Evolutionary conservation across 2,888 invertebrate genomes (phyloP), one percentile per base, ranked within the genome.

Genomic region (Drosophila formosana): DNA sequence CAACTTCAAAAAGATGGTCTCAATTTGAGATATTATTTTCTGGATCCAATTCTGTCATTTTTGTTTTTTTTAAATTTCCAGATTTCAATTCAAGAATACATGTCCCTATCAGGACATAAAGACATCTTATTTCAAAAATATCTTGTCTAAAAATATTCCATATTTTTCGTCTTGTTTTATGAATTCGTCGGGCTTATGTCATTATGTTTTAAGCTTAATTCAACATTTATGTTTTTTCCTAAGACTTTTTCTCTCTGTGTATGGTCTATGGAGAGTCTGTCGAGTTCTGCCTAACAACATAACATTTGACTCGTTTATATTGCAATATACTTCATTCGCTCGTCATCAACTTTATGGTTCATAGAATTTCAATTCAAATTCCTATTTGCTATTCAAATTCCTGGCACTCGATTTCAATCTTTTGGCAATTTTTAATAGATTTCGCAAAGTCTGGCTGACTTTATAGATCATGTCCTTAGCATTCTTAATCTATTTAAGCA

Each of bases 401-500:
- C 5, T 32, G 34, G 3, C 9, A 32, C 5, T 13, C 4, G 2
- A 7, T 37, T 41, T 6, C 1, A 13, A 3, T 52, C 8, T 39
- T 39, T 13, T 26, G 26, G 0, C 5, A 37, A 37, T 41, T 18
- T 41, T n/a, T 41, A 53, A 41, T 41, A 28, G 18, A 41, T 39
- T 53, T 53, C 4, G 3, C 5, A 28, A 7, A n/a, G 8, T 28
- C 39, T 13, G 6, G 7, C 3, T 1, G 28, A 37, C 4, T 18
- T 34, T 28, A 4, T 47, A 4, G 26, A 34, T 13, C 7, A 39
- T 26, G 26, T 18, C 11, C 11, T 26, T 58, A 18, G 9, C 26
- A 23, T 39, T 25, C 53, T 39, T 49, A 41, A 58, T 49, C 41
- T 23, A 0, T 34, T 41, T 28, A 11, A 49, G 23, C 28, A 39